Evolutionary conservation across 2,797 vertebrate species (phyloP), one percentile per base, ranked within the genome.

Genomic region (Chromobotia macracanthus): DNA sequence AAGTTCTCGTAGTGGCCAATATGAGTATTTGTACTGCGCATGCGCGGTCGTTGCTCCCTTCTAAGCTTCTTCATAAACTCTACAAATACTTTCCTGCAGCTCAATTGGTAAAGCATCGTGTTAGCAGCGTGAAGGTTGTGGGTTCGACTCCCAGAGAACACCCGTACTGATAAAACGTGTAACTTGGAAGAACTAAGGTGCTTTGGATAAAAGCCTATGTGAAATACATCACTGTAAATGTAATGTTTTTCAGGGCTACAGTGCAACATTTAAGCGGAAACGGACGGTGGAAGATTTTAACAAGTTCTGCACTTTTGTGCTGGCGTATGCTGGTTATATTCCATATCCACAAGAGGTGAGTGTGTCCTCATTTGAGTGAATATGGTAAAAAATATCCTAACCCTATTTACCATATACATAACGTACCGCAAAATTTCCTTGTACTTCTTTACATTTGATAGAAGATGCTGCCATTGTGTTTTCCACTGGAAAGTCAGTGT

Each of bases 321-420:
- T 99, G 91, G 97, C 96, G n/a, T 99, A 99, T 18, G 97, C 97
- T 1, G 97, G 97, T 46, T 99, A 99, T 90, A 99, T 98, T 88
- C 97, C 97, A 0, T 98, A 98, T 70, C 97, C 97, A 0, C 93
- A 96, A 56, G 95, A 98, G 94, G 96, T 96, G 87, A 92, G 94
- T 87, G 0, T 61, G 41, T 0, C 5, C 12, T 50, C 60, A 3
- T 53, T 63, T 69, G 51, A 58, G 38, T 51, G 41, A 64, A 31
- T 31, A 13, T 18, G 58, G 13, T 61, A 41, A 8, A 9, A 50
- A 11, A 10, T 10, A 44, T 44, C n/a, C 3, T 3, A 35, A 38
- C 41, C 41, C 41, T 44, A 2, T 44, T 44, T 44, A 44, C 10
- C 41, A 44, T 44, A 10, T 15, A 41, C 21, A 21, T 25, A 65